phyloP scores from a whole-genome alignment of 30 jellyfish, hydroid and myxozoan genomes.

The Aurelia aurita complex sp. Pacific region DNA sequence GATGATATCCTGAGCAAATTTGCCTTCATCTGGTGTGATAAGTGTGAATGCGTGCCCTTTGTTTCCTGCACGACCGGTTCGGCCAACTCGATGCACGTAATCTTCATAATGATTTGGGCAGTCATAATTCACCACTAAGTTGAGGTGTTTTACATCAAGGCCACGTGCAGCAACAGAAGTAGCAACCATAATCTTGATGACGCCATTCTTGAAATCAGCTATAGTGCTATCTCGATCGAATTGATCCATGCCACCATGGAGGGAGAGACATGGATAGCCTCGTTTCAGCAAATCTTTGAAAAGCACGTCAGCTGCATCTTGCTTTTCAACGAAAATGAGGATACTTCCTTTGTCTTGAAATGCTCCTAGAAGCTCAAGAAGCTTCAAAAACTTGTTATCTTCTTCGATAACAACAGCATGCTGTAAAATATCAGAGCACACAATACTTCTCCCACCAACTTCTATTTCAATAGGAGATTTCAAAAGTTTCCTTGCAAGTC shows the following conservation, averaged over 20 bases:
- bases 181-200: conserved; percentile 91
- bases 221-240: conserved; percentile 98
- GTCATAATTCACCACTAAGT: conserved; percentile 92
- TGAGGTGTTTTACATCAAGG: conserved; percentile 94
- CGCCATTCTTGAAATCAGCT: conserved; percentile 97
- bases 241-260: conserved; percentile 99
- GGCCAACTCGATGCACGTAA: conserved; percentile 98
- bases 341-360: conserved; percentile 93
- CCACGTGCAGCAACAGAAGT: conserved; percentile 99
- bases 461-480: conserved; percentile 92
- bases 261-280: conserved; percentile 97
- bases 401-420: conserved; percentile 91
- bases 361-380: conserved; percentile 92
- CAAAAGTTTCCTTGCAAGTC: conserved; percentile 92
- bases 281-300: conserved; percentile 92
- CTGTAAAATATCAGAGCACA: conserved; percentile 95
- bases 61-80: conserved; percentile 99
- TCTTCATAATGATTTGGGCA: conserved; percentile 99
- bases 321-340: conserved; percentile 95
- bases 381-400: conserved; percentile 92
- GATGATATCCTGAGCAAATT: conserved; percentile 86
- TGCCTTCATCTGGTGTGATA: conserved; percentile 93
- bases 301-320: conserved; percentile 94
- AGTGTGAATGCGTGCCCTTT: conserved; percentile 97
- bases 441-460: conserved; percentile 99